These are phyloP conservation scores for Macrosiphum euphorbiae DNA, from an alignment of 2,888 invertebrate species.

Conservation along the genomic window DNA sequence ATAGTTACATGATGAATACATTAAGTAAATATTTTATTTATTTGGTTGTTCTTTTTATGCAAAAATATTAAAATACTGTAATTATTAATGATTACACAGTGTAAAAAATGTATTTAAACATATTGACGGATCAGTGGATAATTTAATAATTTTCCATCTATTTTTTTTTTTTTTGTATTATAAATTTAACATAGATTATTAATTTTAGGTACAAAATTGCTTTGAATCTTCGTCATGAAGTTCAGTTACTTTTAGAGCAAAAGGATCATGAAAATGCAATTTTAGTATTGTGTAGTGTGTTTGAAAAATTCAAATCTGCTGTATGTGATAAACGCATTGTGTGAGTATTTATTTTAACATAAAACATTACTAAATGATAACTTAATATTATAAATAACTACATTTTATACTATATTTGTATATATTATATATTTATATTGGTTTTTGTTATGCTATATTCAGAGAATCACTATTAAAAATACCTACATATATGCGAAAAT, in stretches of 20 bases:
- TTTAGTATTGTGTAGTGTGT: constrained; percentile 68
- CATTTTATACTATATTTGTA: neutral
- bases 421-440: neutral
- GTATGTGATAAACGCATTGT: constrained; percentile 66
- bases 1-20: no score
- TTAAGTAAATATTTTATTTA: no score
- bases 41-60: no score
- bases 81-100: neutral
- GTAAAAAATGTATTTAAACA: neutral
- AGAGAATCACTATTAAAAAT: constrained; percentile 69
- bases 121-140: no score
- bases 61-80: no score
- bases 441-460: neutral
- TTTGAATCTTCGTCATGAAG: constrained; percentile 52
- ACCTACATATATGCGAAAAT: constrained; percentile 75
- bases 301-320: constrained; percentile 70
- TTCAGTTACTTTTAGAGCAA: constrained; percentile 59
- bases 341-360: constrained; percentile 16
- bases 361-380: neutral
- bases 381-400: neutral
- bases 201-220: constrained; percentile 65
- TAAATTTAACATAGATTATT: neutral
- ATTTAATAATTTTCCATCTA: neutral
- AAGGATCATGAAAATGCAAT: constrained; percentile 64
- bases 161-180: neutral